phyloP scores from a whole-genome alignment of 1,140 invertebrate species.

The Littorina saxatilis region DNA sequence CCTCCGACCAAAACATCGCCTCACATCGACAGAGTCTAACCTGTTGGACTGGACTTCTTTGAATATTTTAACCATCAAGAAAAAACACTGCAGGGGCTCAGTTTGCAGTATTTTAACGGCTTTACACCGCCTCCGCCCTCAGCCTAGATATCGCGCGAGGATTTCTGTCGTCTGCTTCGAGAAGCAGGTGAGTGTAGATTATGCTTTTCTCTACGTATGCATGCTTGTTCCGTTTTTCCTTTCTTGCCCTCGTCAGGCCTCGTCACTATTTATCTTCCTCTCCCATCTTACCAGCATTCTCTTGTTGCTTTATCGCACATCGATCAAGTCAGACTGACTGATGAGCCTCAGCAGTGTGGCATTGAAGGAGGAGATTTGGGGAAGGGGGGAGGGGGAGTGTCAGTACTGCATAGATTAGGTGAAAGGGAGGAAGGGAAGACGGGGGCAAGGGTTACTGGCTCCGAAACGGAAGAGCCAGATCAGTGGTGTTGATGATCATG shows the following conservation, averaged over 20 bases:
- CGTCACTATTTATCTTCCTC: background rate
- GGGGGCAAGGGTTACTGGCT: background rate
- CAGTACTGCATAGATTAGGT: background rate
- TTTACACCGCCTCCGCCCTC: background rate
- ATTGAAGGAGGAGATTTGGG: background rate
- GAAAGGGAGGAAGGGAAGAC: background rate
- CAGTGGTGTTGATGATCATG: background rate
- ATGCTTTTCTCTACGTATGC: too few species aligned
- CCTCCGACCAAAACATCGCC: background rate
- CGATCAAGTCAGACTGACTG: constrained; percentile 17
- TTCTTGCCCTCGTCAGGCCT: background rate
- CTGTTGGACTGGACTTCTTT: background rate
- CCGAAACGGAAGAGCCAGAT: too few species aligned
- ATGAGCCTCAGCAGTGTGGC: background rate
- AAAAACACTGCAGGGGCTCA: background rate
- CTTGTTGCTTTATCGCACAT: constrained; percentile 14
- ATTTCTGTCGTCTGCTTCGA: background rate
- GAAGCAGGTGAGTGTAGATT: background rate
- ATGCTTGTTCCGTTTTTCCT: background rate
- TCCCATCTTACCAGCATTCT: background rate
- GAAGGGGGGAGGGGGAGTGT: background rate
- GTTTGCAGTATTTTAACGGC: background rate
- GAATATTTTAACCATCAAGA: background rate
- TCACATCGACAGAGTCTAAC: background rate
- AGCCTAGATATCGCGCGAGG: background rate